Conservation (phyloP, 2,797 vertebrate species). For the Parauchenoglanis punctatus region DNA sequence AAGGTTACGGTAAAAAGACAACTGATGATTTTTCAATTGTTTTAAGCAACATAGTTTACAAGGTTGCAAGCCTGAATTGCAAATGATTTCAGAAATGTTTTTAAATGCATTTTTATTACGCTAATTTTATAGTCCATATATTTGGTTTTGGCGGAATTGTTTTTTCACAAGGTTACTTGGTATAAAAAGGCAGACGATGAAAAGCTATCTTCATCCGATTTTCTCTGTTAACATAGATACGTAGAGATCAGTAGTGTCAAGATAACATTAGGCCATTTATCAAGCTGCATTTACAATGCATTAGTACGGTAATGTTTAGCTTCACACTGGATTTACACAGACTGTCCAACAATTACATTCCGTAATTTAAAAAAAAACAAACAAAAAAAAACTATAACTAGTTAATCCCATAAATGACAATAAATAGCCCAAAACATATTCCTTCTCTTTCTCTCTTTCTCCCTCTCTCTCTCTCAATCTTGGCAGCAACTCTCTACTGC, state of each 20-base stretch:
- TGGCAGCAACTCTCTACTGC: neutral
- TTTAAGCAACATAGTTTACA: neutral
- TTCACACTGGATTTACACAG: neutral
- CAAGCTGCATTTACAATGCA: neutral
- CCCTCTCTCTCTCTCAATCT: neutral
- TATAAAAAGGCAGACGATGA: neutral
- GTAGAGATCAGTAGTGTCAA: no score
- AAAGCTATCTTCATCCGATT: neutral
- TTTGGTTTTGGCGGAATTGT: neutral
- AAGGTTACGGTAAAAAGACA: neutral
- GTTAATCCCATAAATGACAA: neutral
- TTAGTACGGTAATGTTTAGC: neutral
- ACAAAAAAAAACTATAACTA: no score
- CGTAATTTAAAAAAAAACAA: neutral
- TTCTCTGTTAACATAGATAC: neutral
- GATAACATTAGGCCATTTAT: neutral
- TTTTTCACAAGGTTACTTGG: neutral
- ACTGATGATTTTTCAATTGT: neutral
- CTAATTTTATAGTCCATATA: neutral
- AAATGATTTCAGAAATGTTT: neutral
- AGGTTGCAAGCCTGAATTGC: no score
- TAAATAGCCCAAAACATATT: neutral
- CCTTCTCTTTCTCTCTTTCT: no score
- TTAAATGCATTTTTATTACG: neutral
- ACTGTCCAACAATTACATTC: neutral